A percentile compares a stretch with the other conserved stretches of the same genome.
phyloP scores from a whole-genome alignment of 2,888 invertebrate species.

The Lithosia quadra region DNA sequence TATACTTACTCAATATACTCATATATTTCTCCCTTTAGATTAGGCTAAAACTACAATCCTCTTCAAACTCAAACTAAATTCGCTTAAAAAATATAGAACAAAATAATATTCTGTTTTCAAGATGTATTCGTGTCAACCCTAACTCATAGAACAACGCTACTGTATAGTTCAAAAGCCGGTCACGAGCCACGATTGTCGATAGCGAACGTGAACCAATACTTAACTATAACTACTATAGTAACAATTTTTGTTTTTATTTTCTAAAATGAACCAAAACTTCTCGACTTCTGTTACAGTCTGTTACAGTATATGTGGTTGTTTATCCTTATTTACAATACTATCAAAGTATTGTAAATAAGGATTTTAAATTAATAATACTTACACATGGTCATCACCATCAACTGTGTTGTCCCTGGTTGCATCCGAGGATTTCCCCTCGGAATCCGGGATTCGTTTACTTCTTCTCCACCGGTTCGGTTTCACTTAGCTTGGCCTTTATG shows the following conservation, averaged over 20 bases:
- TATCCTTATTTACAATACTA: no score
- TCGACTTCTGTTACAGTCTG: slow-evolving; percentile 2
- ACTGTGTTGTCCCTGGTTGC: no score
- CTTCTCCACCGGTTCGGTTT: no score
- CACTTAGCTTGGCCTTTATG: no score
- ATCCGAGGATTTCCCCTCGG: no score
- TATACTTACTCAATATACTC: no score
- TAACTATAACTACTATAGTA: slow-evolving; percentile 12
- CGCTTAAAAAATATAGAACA: not conserved
- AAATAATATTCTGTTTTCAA: not conserved
- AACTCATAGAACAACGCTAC: slow-evolving; percentile 59
- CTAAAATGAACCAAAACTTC: slow-evolving; percentile 12
- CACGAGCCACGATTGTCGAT: slow-evolving; percentile 67
- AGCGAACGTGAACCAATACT: slow-evolving; percentile 50
- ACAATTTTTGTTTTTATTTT: slow-evolving; percentile 4
- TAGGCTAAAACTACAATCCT: not conserved
- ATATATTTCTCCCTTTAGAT: no score
- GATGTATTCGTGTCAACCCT: slow-evolving; percentile 57
- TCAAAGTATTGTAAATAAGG: not conserved
- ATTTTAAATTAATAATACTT: not conserved
- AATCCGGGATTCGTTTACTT: no score
- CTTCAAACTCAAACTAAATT: no score
- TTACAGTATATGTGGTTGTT: no score
- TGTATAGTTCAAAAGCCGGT: slow-evolving; percentile 69
- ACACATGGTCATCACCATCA: no score